Conservation (phyloP, 1,140 invertebrate genomes). For the Pinna nobilis region DNA sequence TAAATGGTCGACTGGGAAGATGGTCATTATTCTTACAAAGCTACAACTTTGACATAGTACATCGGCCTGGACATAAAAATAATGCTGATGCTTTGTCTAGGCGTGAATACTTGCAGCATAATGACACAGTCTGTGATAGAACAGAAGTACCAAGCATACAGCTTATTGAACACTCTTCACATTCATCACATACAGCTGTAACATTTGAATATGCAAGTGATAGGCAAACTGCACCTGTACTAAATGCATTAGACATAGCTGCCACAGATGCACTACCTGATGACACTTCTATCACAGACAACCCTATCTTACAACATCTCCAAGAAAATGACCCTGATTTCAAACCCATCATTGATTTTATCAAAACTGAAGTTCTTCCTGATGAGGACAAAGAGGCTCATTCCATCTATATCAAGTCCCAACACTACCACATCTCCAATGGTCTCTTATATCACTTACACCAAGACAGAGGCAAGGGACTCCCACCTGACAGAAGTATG, state of each 20-base stretch:
- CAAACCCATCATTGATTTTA: constrained; percentile 10
- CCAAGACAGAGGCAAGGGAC: constrained; percentile 16
- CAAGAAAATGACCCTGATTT: constrained; percentile 29
- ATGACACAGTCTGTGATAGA: not conserved
- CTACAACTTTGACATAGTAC: too few species aligned
- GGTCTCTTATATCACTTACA: constrained; percentile 37
- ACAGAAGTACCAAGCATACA: not conserved
- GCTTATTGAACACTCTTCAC: not conserved
- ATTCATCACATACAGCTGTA: not conserved
- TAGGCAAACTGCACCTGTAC: not conserved
- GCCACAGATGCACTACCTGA: not conserved
- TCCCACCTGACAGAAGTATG: not conserved
- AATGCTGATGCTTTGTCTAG: constrained; percentile 10
- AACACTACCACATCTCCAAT: constrained; percentile 35
- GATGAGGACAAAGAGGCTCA: not conserved
- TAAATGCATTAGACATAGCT: not conserved
- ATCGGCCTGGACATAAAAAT: not conserved
- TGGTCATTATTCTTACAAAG: too few species aligned
- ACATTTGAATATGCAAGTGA: constrained; percentile 12
- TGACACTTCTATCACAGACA: not conserved
- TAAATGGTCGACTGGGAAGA: too few species aligned
- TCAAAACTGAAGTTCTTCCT: not conserved
- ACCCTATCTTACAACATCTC: constrained; percentile 1
- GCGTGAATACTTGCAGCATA: not conserved
- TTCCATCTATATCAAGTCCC: not conserved